phyloP scores from a whole-genome alignment of 2,113 vertebrate genomes.

The Hippocampus mohnikei region DNA sequence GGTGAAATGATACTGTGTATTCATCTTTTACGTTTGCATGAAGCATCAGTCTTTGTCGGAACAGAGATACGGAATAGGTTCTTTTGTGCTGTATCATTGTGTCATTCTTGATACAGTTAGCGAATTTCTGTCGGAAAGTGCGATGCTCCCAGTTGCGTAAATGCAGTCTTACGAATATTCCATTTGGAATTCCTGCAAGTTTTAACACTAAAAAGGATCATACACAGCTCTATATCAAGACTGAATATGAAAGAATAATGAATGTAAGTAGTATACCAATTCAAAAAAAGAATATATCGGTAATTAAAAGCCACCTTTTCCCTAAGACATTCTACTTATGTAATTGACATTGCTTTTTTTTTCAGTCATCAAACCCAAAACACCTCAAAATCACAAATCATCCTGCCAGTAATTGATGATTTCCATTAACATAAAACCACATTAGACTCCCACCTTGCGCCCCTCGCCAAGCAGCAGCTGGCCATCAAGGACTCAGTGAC shows the following conservation, averaged over 20 bases:
- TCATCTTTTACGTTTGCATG: background rate
- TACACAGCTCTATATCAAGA: background rate
- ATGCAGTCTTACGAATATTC: background rate
- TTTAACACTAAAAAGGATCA: no score
- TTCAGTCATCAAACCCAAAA: conserved; percentile 1
- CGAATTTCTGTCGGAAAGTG: background rate
- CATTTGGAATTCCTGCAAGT: background rate
- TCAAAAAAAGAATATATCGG: no score
- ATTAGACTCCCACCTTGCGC: conserved; percentile 67
- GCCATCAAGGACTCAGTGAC: conserved; percentile 71
- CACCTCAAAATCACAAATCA: conserved; percentile 36
- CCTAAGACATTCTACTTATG: background rate
- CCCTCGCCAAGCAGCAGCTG: conserved; percentile 71
- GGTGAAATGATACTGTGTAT: conserved; percentile 1
- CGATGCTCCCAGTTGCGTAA: background rate
- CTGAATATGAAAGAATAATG: no score
- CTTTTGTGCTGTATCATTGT: background rate
- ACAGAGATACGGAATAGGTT: conserved; percentile 12
- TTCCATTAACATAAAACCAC: conserved; percentile 73
- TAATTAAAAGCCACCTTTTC: no score
- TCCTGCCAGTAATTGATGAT: conserved; percentile 57
- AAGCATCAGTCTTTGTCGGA: background rate
- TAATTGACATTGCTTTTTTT: background rate
- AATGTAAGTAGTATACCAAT: no score
- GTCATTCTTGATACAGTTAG: conserved; percentile 2